Base-by-base conservation (phyloP, 2,888 invertebrate genomes). In the Chrysina gloriosa region DNA sequence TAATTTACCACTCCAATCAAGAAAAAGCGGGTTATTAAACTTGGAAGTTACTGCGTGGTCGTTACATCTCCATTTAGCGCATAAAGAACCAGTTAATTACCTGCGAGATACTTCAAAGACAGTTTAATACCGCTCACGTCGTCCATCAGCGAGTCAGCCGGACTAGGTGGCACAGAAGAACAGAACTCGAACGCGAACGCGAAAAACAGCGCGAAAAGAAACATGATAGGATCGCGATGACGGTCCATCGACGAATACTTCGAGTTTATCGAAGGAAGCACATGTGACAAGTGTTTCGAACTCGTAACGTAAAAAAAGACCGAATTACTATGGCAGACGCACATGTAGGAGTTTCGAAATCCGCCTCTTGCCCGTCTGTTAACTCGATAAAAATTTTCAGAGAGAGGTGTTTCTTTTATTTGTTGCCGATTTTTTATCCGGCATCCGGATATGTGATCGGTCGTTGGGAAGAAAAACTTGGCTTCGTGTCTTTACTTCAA, bases 141-240 rank as follows among this genome's bases (percentile, higher is more conserved):
- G 7, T 63, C 67, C 29, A 56, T 29, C 3, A 68, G 29, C 2
- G 54, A 48, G 23, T 65, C 68, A 7, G 63, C 56, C n/a, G 65
- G 70, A 27, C 63, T 68, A 48, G 70, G 68, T 14, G 68, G 70
- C 1, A 68, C 70, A 63, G 68, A 65, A 48, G 9, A 47, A 63
- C 70, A 63, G 21, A 31, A 50, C 25, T 14, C 9, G 9, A 39
- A 36, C 36, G 6, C 39, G 14, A 52, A 50, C 23, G 25, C 48
- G 9, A 50, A 36, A 25, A 31, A 50, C 36, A 64, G 36, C n/a
- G 21, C 39, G n/a, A 64, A 25, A 50, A 19, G 19, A 23, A 27
- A 47, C 47, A 56, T 66, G 56, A 19, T 36, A 54, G 11, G 11
- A 23, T 29, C 47, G 23, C 54, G 27, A 23, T 25, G 25, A 36